phyloP scores from a whole-genome alignment of 2,113 vertebrate species.

The Daboia siamensis region DNA sequence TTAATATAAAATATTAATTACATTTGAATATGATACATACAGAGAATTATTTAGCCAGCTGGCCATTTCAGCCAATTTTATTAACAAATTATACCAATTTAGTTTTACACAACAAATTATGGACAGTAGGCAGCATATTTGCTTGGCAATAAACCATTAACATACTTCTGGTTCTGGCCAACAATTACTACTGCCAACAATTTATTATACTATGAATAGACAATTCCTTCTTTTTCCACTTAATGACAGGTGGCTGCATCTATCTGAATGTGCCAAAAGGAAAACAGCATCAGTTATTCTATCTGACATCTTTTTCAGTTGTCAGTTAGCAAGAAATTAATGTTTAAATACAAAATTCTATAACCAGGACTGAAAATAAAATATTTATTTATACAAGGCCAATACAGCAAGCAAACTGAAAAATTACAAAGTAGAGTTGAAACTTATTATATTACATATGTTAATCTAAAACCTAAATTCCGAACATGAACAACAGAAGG shows the following conservation, averaged over 20 bases:
- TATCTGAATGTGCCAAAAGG: not conserved
- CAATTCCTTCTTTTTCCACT: slow-evolving; percentile 47
- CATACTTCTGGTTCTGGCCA: slow-evolving; percentile 13
- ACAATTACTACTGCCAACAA: slow-evolving; percentile 23
- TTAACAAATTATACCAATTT: not conserved
- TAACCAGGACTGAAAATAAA: not conserved
- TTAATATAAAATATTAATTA: not conserved
- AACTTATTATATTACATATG: not conserved
- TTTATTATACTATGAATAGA: slow-evolving; percentile 45
- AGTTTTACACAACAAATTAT: slow-evolving; percentile 8
- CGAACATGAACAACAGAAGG: not conserved
- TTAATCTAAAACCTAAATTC: not conserved
- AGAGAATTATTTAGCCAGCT: not conserved
- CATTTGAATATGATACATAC: not conserved
- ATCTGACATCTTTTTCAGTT: slow-evolving; percentile 24
- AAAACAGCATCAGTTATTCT: slow-evolving; percentile 32
- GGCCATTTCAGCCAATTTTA: not conserved
- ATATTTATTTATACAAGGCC: slow-evolving; percentile 7
- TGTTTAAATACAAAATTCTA: slow-evolving; percentile 41
- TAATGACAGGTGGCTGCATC: slow-evolving; percentile 58
- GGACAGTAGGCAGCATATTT: slow-evolving; percentile 19
- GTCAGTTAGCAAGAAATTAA: slow-evolving; percentile 44
- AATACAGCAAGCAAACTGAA: not conserved
- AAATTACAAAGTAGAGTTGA: not conserved
- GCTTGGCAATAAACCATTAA: slow-evolving; percentile 32